These are phyloP conservation scores for Oxyruncus cristatus DNA, from an alignment of 2,113 vertebrate species.

Conservation along the genomic window DNA sequence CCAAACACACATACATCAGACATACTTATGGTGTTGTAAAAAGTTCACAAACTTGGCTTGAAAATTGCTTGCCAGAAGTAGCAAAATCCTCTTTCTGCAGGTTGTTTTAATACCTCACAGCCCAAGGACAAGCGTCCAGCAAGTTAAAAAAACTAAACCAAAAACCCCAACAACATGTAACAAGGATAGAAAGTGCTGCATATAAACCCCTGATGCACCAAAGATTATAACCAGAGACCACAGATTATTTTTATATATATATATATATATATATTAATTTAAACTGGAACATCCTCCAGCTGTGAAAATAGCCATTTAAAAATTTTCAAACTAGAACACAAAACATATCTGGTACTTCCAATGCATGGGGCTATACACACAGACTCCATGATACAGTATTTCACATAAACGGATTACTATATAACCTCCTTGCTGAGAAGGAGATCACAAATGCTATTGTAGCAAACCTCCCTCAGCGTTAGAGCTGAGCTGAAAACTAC, in stretches of 20 bases:
- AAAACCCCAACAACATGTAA: constrained; percentile 66
- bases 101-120: constrained; percentile 46
- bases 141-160: constrained; percentile 53
- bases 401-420: constrained; percentile 85
- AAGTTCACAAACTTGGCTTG: constrained; percentile 72
- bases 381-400: constrained; percentile 79
- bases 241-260: neutral
- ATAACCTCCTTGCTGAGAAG: constrained; percentile 81
- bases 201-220: constrained; percentile 84
- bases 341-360: constrained; percentile 67
- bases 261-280: constrained; percentile 69
- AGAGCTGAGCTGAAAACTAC: constrained; percentile 80
- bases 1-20: constrained; percentile 54
- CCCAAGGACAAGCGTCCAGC: constrained; percentile 62
- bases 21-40: constrained; percentile 56
- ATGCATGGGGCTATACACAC: constrained; percentile 72
- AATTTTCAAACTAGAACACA: constrained; percentile 60
- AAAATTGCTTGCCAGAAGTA: constrained; percentile 64
- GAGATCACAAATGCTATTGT: constrained; percentile 86
- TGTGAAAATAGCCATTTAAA: constrained; percentile 67
- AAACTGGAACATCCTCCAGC: constrained; percentile 74
- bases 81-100: constrained; percentile 64
- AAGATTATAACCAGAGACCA: constrained; percentile 77
- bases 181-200: constrained; percentile 81
- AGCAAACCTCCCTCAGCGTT: constrained; percentile 85